Conservation (phyloP, 2,113 vertebrate genomes). For the Aythya baeri region DNA sequence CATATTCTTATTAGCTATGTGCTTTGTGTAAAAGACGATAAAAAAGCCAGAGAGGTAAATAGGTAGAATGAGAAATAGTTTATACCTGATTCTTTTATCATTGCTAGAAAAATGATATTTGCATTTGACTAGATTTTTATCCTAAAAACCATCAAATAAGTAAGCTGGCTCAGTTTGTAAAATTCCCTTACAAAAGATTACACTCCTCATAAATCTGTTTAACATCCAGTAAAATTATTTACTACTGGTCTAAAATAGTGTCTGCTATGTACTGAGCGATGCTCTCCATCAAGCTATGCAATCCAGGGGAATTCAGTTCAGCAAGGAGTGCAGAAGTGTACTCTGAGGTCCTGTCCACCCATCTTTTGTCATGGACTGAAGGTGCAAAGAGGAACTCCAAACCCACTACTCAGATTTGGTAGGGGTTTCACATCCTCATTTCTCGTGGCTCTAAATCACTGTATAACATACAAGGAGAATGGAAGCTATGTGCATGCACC, state of each 20-base stretch:
- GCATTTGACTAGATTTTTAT: not conserved
- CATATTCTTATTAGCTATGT: not conserved
- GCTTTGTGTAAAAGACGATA: not conserved
- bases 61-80: not conserved
- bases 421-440: not conserved
- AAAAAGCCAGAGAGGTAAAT: not conserved
- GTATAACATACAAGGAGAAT: not conserved
- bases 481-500: rapidly evolving
- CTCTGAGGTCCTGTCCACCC: not conserved
- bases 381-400: not conserved
- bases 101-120: not conserved
- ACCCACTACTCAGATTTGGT: not conserved
- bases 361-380: not conserved
- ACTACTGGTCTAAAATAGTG: not conserved
- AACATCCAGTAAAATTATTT: not conserved
- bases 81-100: not conserved
- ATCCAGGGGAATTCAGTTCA: not conserved
- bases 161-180: not conserved
- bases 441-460: not conserved
- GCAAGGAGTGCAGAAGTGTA: not conserved
- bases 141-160: not conserved
- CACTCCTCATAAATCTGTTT: not conserved
- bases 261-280: not conserved
- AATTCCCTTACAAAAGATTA: not conserved
- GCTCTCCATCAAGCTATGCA: not conserved